These are phyloP conservation scores for Chymomyza procnemis DNA, from an alignment of 2,888 invertebrate species.

Conservation along the genomic window DNA sequence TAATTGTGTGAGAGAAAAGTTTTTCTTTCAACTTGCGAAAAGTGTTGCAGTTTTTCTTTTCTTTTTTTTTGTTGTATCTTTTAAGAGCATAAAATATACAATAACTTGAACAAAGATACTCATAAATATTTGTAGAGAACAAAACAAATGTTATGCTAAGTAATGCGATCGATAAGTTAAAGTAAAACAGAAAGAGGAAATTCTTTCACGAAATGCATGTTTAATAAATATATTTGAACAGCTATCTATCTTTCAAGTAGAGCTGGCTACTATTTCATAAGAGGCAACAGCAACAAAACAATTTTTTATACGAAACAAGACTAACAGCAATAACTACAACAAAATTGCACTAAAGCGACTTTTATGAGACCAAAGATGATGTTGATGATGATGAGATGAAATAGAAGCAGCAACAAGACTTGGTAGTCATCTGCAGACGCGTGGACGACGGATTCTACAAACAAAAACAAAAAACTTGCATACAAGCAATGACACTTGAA, in stretches of 20 bases:
- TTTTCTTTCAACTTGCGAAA: neutral
- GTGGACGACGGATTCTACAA: neutral
- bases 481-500: conserved; percentile 22
- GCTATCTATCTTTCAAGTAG: neutral
- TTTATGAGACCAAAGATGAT: conserved; percentile 46
- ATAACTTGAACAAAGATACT: neutral
- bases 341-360: conserved; percentile 32
- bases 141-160: neutral
- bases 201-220: neutral
- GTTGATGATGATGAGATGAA: conserved; percentile 38
- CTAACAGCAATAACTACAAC: neutral
- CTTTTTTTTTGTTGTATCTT: neutral
- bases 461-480: conserved; percentile 19
- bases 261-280: neutral
- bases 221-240: neutral
- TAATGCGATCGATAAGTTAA: neutral
- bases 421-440: neutral
- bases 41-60: neutral
- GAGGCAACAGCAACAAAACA: neutral
- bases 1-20: neutral
- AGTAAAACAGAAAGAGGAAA: too few species aligned
- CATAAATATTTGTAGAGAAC: neutral
- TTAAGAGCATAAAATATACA: neutral
- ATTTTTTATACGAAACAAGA: too few species aligned
- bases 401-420: conserved; percentile 43